These are phyloP conservation scores for Epirrhoe tristata DNA, from an alignment of 2,888 invertebrate genomes.

Conservation along the genomic window DNA sequence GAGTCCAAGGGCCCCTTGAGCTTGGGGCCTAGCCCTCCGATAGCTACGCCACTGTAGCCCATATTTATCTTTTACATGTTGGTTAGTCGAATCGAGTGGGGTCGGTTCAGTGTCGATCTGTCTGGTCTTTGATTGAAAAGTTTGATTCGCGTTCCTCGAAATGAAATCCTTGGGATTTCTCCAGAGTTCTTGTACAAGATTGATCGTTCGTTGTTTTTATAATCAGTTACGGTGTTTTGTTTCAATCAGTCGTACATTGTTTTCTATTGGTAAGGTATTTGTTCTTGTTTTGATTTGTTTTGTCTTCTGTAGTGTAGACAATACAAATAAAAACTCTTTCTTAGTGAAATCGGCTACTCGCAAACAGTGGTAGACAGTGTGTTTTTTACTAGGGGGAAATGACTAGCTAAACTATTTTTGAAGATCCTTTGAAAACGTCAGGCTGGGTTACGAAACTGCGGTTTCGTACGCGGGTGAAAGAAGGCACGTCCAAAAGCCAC, in stretches of 20 bases:
- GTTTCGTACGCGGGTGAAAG: too few species aligned
- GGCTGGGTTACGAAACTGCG: too few species aligned
- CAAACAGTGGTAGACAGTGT: too few species aligned
- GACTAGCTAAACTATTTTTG: too few species aligned
- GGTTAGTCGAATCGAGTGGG: neutral
- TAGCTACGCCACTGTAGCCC: too few species aligned
- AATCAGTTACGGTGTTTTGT: conserved; percentile 12
- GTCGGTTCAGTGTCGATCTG: conserved; percentile 5
- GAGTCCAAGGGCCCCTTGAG: too few species aligned
- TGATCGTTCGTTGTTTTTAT: conserved; percentile 14
- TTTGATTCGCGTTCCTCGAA: conserved; percentile 36
- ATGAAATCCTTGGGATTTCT: conserved; percentile 9
- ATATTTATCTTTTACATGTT: too few species aligned
- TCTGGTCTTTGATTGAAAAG: conserved; percentile 42
- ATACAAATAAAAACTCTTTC: neutral
- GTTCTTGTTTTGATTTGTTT: neutral
- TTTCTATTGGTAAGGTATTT: neutral
- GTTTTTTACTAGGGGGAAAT: too few species aligned
- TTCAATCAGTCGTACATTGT: neutral
- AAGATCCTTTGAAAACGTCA: too few species aligned
- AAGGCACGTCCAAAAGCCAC: too few species aligned
- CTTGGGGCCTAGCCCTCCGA: too few species aligned
- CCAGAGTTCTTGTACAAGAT: conserved; percentile 12
- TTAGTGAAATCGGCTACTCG: too few species aligned
- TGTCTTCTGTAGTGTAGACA: neutral